phyloP scores from a whole-genome alignment of 1,140 invertebrate species.

The Papilio xuthus region DNA sequence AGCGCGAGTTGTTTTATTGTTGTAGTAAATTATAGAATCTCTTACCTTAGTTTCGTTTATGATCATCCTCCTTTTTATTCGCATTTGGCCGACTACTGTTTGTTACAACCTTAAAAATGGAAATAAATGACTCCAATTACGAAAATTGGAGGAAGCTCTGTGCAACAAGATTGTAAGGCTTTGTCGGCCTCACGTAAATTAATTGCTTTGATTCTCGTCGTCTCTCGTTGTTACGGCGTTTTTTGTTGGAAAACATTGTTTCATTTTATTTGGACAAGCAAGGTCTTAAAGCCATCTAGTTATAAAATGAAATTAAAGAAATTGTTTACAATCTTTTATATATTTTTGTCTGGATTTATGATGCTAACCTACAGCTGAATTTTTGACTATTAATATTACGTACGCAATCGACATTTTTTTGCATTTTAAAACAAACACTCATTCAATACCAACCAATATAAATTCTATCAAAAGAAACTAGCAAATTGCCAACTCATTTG shows the following conservation, averaged over 20 bases:
- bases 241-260: constrained; percentile 7
- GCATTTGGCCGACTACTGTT: background rate
- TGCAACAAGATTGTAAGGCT: constrained; percentile 22
- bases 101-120: constrained; percentile 1
- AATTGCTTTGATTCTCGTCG: constrained; percentile 15
- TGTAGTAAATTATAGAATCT: background rate
- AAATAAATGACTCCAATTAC: constrained; percentile 19
- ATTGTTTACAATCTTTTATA: background rate
- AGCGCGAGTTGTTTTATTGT: no score
- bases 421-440: background rate
- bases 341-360: background rate
- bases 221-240: background rate
- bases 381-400: no score
- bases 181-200: background rate
- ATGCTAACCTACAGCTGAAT: background rate
- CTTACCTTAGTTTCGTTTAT: background rate
- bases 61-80: background rate
- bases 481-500: constrained; percentile 22
- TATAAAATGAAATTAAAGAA: background rate
- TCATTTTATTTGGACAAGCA: constrained; percentile 16
- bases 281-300: background rate
- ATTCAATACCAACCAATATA: constrained; percentile 3
- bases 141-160: constrained; percentile 18
- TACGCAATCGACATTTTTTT: background rate
- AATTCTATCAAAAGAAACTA: background rate